Percentiles rank a stretch among this genome's conserved stretches.
Conservation (phyloP, 2,888 invertebrate species). For the Nemurella pictetii region DNA sequence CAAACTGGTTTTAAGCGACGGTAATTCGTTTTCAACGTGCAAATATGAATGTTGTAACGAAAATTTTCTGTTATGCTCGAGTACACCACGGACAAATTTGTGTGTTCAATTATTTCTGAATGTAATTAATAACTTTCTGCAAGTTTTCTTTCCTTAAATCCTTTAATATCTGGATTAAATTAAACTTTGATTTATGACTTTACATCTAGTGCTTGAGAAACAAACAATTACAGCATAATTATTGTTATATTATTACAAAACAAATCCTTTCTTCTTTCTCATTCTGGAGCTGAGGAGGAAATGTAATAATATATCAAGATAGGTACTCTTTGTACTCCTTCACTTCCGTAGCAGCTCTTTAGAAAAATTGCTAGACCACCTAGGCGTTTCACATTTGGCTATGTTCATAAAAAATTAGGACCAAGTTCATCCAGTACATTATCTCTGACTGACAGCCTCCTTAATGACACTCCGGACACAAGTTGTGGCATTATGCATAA, state of each 20-base stretch:
- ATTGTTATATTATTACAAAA: too few species aligned
- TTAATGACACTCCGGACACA: not conserved
- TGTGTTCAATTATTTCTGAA: too few species aligned
- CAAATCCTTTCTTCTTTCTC: too few species aligned
- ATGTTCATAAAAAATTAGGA: not conserved
- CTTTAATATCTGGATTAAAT: not conserved
- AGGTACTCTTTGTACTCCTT: too few species aligned
- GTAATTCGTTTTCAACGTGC: not conserved
- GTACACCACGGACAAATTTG: not conserved
- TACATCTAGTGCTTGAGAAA: not conserved
- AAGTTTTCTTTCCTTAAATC: not conserved
- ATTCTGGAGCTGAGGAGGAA: too few species aligned
- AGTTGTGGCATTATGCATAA: not conserved
- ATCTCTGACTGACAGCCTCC: not conserved
- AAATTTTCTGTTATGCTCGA: not conserved
- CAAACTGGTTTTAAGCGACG: not conserved
- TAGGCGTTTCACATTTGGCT: not conserved
- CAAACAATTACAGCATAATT: not conserved
- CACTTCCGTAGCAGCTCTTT: not conserved
- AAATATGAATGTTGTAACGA: not conserved
- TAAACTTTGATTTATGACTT: not conserved
- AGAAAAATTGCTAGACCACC: not conserved
- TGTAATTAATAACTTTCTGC: not conserved
- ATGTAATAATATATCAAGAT: too few species aligned
- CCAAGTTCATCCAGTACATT: not conserved